Evolutionary conservation across 1,140 invertebrate species (phyloP).

Genomic region (Orussus abietinus): DNA sequence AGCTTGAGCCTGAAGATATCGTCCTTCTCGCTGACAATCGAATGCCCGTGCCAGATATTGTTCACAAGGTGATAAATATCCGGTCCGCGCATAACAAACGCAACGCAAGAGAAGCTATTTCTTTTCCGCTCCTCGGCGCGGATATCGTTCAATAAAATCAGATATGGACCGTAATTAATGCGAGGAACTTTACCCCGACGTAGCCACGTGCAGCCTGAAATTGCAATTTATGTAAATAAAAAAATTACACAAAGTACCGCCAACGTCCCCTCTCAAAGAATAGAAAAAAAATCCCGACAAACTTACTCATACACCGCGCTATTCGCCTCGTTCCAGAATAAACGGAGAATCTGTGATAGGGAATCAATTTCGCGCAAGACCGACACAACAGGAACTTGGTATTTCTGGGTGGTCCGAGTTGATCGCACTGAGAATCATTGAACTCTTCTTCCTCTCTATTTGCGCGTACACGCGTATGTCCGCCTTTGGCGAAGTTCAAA

Average conservation of each 20-base stretch:
- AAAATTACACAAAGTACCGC: constrained; percentile 7
- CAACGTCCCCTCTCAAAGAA: constrained; percentile 12
- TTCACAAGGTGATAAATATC: constrained; percentile 65
- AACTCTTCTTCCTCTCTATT: too few relatives aligned
- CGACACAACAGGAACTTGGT: constrained; percentile 24
- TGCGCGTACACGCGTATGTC: too few relatives aligned
- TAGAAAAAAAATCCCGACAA: constrained; percentile 19
- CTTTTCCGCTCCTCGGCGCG: constrained; percentile 57
- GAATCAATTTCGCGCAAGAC: constrained; percentile 32
- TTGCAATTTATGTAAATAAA: constrained; percentile 7
- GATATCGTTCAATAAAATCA: constrained; percentile 59
- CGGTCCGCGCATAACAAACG: constrained; percentile 59
- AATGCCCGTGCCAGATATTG: constrained; percentile 65
- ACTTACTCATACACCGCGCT: constrained; percentile 32
- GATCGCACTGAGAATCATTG: too few relatives aligned
- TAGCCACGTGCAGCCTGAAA: constrained; percentile 37
- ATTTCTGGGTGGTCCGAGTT: too few relatives aligned
- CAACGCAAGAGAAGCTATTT: constrained; percentile 56
- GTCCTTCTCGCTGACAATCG: constrained; percentile 59
- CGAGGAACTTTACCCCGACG: constrained; percentile 26
- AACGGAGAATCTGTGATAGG: constrained; percentile 26
- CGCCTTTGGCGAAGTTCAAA: too few relatives aligned
- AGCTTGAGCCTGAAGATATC: constrained; percentile 59
- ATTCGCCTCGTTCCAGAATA: constrained; percentile 35
- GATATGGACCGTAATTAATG: constrained; percentile 54